Evolutionary conservation across 1,140 invertebrate species (phyloP), one percentile per base, ranked within the genome.

Genomic region (Frieseomelitta varia): DNA sequence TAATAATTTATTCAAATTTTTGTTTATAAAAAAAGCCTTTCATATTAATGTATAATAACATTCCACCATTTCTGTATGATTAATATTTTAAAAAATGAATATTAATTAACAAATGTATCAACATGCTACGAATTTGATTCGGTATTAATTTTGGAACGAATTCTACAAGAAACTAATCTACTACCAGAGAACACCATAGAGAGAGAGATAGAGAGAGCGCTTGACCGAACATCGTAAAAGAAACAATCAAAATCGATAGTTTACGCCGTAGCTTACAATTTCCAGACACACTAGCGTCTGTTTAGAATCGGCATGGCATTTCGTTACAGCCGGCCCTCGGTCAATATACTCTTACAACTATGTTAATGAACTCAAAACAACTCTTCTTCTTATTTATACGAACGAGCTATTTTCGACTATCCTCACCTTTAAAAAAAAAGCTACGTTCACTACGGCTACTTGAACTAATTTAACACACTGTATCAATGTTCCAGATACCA

Each of bases 171-270:
- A 21, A 47, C 17, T 77, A 3, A 34, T 47, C 15, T 27, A 34
- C 21, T 6, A 8, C 39, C 39, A 47, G 11, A n/a, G 17, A 30
- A 27, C 34, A 47, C 39, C 19, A 39, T 65, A 19, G 19, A 27
- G 61, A 61, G 39, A 47, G 39, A 39, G 39, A 39, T 3, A 39
- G 39, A 39, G 39, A 39, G 74, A 53, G 53, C 53, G 51, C 58
- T 67, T 53, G 63, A 34, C 72, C 63, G 63, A 55, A 69, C 76
- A n/a, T n/a, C 39, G 73, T 61, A 83, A 69, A 83, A 83, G 65
- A 78, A 83, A 83, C 81, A 83, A 83, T 83, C 81, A 78, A 78
- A 78, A 69, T 83, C 81, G 72, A 69, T 78, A 30, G 75, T 83
- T 83, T 83, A 83, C 74, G n/a, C 39, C 55, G 51, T 67, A 67